Conservation (phyloP, 2,113 vertebrate species). For the Mastomys coucha region DNA sequence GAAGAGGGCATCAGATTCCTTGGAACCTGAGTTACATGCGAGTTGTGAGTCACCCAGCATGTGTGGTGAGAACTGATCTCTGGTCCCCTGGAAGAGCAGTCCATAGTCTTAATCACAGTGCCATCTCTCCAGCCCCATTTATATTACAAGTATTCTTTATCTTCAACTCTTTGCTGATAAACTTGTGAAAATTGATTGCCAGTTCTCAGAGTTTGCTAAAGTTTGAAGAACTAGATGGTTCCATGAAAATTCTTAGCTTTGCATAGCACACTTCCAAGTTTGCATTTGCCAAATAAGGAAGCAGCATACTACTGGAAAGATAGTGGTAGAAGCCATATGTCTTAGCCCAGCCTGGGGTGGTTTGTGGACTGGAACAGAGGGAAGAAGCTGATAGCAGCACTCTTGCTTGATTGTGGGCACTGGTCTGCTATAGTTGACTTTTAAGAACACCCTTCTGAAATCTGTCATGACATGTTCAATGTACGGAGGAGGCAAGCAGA, state of each 20-base stretch:
- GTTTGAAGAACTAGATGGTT: not conserved
- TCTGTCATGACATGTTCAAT: conserved; percentile 1
- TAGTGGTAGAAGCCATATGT: not conserved
- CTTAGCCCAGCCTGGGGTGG: not conserved
- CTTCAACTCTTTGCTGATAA: not conserved
- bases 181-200: not conserved
- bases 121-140: too few relatives aligned
- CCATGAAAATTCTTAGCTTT: conserved; percentile 24
- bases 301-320: not conserved
- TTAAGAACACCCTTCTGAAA: conserved; percentile 1
- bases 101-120: too few relatives aligned
- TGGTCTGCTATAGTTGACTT: conserved; percentile 33
- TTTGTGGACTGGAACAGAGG: not conserved
- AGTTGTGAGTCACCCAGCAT: not conserved
- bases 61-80: not conserved
- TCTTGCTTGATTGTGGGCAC: not conserved
- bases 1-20: not conserved
- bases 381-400: not conserved
- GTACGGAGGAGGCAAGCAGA: not conserved
- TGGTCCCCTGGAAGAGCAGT: not conserved
- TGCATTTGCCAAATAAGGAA: not conserved
- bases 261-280: not conserved
- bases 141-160: not conserved
- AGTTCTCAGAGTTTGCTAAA: conserved; percentile 31
- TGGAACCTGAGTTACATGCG: not conserved